Evolutionary conservation across 2,888 invertebrate species (phyloP), one percentile per base, ranked within the genome.

Genomic region (Nudaria mundana): DNA sequence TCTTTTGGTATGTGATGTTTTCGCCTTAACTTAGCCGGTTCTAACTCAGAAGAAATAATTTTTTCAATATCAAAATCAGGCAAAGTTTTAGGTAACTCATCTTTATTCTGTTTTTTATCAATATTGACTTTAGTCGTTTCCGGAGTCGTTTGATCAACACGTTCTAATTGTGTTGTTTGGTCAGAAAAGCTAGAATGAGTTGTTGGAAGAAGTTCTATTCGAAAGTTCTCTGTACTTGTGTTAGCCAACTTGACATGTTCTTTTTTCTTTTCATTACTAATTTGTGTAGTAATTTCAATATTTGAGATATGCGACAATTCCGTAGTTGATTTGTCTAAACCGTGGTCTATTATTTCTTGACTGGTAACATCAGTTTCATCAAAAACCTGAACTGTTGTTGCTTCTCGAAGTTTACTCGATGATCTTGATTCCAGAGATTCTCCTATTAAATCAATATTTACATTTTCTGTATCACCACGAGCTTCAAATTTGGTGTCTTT

Each of bases 1-100:
- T 80, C 68, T 29, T 59, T 62, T 12, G 80, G 81, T 6, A 66
- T 55, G 20, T 56, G 61, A 56, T 76, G 76, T 48, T 75, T 77
- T 49, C 69, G 76, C 53, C 73, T 70, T 34, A 64, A 62, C 61
- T 64, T 82, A n/a, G 85, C 82, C n/a, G 77, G 76, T 43, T 75
- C 69, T 11, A 79, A 36, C 35, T 77, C 72, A 11, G 71, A 64
- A 13, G 63, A 45, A n/a, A 69, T 53, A 8, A 73, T 56, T 24
- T 72, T 63, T 54, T 76, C 74, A 37, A 76, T 68, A 31, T 66
- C 56, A 25, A 56, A 44, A 39, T 68, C 56, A 13, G 56, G 56
- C 14, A 71, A 18, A 37, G 56, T 65, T 48, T 71, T 65, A 5
- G 41, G 28, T 7, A 45, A 30, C 11, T 13, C 8, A 10, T 44